These are phyloP conservation scores for Turnix velox DNA, from an alignment of 2,113 vertebrate genomes.

Conservation along the genomic window DNA sequence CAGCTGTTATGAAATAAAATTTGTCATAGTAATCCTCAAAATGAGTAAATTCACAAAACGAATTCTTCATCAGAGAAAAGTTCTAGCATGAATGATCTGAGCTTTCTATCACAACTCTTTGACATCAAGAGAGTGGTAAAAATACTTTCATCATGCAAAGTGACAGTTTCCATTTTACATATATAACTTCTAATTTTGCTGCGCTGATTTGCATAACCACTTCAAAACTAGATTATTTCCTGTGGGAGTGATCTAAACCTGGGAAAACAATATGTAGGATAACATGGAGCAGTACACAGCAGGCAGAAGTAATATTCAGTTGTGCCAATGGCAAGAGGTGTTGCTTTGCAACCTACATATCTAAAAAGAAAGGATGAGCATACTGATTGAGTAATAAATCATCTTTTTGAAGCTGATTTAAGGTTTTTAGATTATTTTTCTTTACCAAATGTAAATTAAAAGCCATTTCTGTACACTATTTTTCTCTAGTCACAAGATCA, in stretches of 20 bases:
- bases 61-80: background rate
- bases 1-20: background rate
- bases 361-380: background rate
- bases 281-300: background rate
- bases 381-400: no score
- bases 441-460: background rate
- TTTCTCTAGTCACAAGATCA: background rate
- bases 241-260: background rate
- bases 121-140: conserved; percentile 5
- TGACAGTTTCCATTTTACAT: background rate
- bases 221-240: background rate
- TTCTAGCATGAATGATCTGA: background rate
- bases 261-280: background rate
- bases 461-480: accelerated
- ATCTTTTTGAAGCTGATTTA: background rate
- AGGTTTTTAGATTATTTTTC: background rate
- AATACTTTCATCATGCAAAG: background rate
- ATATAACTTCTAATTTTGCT: conserved; percentile 17
- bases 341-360: background rate
- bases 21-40: background rate
- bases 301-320: background rate
- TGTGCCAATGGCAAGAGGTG: background rate
- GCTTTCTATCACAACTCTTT: background rate
- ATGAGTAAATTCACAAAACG: background rate
- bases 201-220: background rate